Evolutionary conservation across 2,797 vertebrate genomes (phyloP).

Genomic region (Furcifer pardalis): DNA sequence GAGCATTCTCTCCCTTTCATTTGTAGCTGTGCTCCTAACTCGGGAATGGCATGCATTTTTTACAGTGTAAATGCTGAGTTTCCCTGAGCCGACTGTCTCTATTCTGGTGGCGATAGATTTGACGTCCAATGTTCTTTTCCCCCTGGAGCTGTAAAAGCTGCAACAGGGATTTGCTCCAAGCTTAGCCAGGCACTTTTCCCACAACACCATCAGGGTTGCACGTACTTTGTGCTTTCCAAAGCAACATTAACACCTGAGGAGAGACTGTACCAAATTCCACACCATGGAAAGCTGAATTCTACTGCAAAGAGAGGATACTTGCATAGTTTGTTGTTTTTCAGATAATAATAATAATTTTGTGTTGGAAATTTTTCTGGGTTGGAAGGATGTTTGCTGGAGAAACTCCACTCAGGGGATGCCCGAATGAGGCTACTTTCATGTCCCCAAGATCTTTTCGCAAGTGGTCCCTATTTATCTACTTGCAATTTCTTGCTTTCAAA

Average conservation of each 20-base stretch:
- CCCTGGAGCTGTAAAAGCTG: neutral
- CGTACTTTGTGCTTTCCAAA: neutral
- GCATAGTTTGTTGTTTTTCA: neutral
- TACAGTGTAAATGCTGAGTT: slow-evolving; percentile 52
- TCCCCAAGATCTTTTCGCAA: too few species aligned
- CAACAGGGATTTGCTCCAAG: slow-evolving; percentile 2
- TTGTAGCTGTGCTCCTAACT: slow-evolving; percentile 67
- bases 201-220: neutral
- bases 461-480: too few species aligned
- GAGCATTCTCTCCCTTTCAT: slow-evolving; percentile 64
- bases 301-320: neutral
- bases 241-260: neutral
- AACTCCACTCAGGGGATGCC: too few species aligned
- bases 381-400: too few species aligned
- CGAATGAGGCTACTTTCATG: too few species aligned
- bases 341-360: too few species aligned
- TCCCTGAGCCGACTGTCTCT: slow-evolving; percentile 61
- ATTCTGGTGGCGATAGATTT: slow-evolving; percentile 63
- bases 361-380: too few species aligned
- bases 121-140: slow-evolving; percentile 31
- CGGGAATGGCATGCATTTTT: slow-evolving; percentile 69
- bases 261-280: neutral
- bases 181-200: neutral
- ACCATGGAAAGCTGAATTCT: neutral
- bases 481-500: too few species aligned